Evolutionary conservation across 1,140 invertebrate genomes (phyloP).

Genomic region (Steinernema feltiae): DNA sequence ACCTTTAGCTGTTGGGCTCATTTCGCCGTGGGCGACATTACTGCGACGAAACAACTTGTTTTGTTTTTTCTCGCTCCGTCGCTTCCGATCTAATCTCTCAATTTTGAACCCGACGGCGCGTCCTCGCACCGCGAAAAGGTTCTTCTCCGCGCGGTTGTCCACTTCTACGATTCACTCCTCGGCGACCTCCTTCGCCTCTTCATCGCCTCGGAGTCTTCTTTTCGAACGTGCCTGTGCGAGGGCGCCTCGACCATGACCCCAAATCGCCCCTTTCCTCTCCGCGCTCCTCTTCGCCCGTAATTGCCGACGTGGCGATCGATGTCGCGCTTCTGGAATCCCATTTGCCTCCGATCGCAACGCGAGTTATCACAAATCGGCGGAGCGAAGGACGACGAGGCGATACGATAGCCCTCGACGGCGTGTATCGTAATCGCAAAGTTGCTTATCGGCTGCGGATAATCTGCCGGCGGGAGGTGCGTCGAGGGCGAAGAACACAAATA

Average conservation of each 20-base stretch:
- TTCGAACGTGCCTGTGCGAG: background rate
- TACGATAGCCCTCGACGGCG: background rate
- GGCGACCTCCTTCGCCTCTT: slow-evolving; percentile 1
- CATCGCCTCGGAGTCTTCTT: background rate
- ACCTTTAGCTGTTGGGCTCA: too few relatives aligned
- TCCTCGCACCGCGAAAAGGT: too few relatives aligned
- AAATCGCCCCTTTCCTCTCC: background rate
- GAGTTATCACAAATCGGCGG: background rate
- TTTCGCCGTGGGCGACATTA: background rate
- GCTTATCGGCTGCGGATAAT: background rate
- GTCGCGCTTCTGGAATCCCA: background rate
- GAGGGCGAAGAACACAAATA: background rate
- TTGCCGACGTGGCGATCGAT: slow-evolving; percentile 9
- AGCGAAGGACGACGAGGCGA: background rate
- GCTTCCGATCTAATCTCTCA: too few relatives aligned
- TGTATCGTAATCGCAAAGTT: background rate
- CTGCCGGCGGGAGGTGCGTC: background rate
- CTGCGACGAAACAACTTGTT: background rate
- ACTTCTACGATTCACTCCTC: background rate
- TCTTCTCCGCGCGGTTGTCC: too few relatives aligned
- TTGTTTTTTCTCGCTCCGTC: background rate
- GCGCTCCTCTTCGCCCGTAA: background rate
- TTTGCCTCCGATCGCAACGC: background rate
- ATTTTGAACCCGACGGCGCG: too few relatives aligned
- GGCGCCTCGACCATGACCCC: slow-evolving; percentile 2